Evolutionary conservation across 2,113 vertebrate genomes (phyloP), one percentile per base, ranked within the genome.

Genomic region (Plestiodon gilberti): DNA sequence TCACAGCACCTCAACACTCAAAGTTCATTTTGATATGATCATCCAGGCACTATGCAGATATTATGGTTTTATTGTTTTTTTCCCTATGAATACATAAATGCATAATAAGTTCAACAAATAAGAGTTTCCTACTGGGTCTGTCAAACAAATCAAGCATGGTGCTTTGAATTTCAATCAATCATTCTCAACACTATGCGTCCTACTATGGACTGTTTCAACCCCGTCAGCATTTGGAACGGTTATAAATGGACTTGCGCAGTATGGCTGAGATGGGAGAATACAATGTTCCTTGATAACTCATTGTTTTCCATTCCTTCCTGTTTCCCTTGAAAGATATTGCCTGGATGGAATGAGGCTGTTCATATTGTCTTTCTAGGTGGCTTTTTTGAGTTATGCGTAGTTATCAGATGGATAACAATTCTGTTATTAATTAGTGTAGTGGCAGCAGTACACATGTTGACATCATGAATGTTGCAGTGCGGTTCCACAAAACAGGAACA

Each of bases 81-180:
- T 95, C 93, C 55, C 55, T 94, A 96, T 96, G 96, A 97, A 96
- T 97, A 96, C 91, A 96, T 96, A 95, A 96, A 97, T 96, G 94
- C 95, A 92, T 94, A 97, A 96, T 95, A 94, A 95, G 95, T 94
- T 96, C 93, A 95, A 95, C 95, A 96, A 96, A 95, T 94, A 96
- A 93, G 90, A 92, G 91, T 92, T 96, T 95, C 95, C 93, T 96
- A 95, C 93, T 94, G 94, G 92, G 87, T 92, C 94, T 95, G 94
- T 95, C 95, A 96, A 95, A 95, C 94, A 96, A 96, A 97, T 96
- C 10, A 92, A 91, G 91, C 86, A 91, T 93, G 94, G 92, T 94
- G 85, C 92, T 95, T 93, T 91, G 94, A 95, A 96, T 97, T 96
- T 96, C 89, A 96, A 91, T 95, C 94, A 90, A 84, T 96, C 95